Evolutionary conservation across 1,140 invertebrate genomes (phyloP), one percentile per base, ranked within the genome.

Genomic region (Eubasilissa regina): DNA sequence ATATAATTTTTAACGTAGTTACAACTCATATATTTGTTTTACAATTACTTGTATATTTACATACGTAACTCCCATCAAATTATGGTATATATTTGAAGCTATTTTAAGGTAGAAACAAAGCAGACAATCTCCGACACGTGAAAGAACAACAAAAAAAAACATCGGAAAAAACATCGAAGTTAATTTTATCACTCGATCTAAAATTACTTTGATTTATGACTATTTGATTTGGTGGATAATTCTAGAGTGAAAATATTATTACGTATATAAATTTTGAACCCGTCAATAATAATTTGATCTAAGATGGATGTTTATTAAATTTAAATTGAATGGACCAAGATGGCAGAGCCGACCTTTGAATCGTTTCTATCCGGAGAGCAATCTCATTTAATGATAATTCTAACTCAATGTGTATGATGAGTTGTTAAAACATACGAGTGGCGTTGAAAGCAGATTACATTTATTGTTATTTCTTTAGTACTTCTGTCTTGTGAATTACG

Each of bases 171-270:
- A 35, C 25, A 35, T 35, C 1, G 25, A 35, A 35, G 25, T 15
- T 58, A 58, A 58, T 58, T 9, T 21, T 21, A 9, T 58, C 55
- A 58, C 55, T 58, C 55, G 6, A 58, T 21, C 9, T 58, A 17
- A 13, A 58, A 58, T 58, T 58, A 58, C 25, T 64, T 64, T 64
- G 60, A 64, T 64, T 64, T 64, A 64, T 64, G 60, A 43, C 3
- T 64, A 8, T 64, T 64, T 35, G 35, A 64, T 64, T 64, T 64
- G 60, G n/a, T 43, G 60, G 11, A 64, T 64, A 64, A 64, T 64
- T 64, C 21, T 21, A n/a, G 19, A 64, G 60, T 64, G 60, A 43
- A 35, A 64, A 64, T 64, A 43, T 64, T 58, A 58, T 58, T 58
- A 64, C 19, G 60, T 64, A 13, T 10, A 64, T 13, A 6, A 64